phyloP scores from a whole-genome alignment of 2,888 invertebrate species.

The Xestia sexstrigata region DNA sequence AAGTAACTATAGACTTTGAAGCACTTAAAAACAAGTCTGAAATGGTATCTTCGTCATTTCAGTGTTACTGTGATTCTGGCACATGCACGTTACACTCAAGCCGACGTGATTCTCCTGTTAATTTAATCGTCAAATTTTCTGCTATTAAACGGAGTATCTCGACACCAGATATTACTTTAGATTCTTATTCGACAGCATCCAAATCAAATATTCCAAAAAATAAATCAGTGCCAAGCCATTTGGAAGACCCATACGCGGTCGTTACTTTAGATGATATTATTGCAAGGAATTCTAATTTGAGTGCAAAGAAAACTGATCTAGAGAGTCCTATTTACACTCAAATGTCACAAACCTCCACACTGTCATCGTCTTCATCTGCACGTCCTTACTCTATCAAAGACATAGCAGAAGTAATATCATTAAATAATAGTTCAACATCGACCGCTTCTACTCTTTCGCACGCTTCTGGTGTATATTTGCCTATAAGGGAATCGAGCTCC shows the following conservation, averaged over 20 bases:
- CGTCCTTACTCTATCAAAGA: slow-evolving; percentile 86
- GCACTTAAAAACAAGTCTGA: slow-evolving; percentile 77
- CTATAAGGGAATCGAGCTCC: slow-evolving; percentile 84
- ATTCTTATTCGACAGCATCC: slow-evolving; percentile 79
- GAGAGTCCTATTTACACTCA: slow-evolving; percentile 75
- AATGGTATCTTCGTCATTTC: slow-evolving; percentile 82
- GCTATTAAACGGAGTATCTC: slow-evolving; percentile 87
- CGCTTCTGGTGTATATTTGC: slow-evolving; percentile 83
- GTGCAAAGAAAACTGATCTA: slow-evolving; percentile 61
- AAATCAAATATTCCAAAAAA: slow-evolving; percentile 79
- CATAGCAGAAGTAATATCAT: slow-evolving; percentile 85
- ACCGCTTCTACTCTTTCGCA: slow-evolving; percentile 78
- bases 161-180: slow-evolving; percentile 86
- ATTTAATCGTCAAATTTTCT: slow-evolving; percentile 85
- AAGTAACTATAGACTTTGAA: slow-evolving; percentile 80
- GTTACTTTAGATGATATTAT: slow-evolving; percentile 79
- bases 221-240: slow-evolving; percentile 81
- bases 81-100: slow-evolving; percentile 82
- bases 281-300: slow-evolving; percentile 65
- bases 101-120: slow-evolving; percentile 76
- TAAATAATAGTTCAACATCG: slow-evolving; percentile 79
- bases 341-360: slow-evolving; percentile 81
- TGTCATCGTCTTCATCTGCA: slow-evolving; percentile 79
- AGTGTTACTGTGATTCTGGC: slow-evolving; percentile 86
- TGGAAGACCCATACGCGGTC: slow-evolving; percentile 85